Percentiles rank a stretch among this genome's conserved stretches.
Conservation (phyloP, 2,797 vertebrate species). For the Morelia viridis region DNA sequence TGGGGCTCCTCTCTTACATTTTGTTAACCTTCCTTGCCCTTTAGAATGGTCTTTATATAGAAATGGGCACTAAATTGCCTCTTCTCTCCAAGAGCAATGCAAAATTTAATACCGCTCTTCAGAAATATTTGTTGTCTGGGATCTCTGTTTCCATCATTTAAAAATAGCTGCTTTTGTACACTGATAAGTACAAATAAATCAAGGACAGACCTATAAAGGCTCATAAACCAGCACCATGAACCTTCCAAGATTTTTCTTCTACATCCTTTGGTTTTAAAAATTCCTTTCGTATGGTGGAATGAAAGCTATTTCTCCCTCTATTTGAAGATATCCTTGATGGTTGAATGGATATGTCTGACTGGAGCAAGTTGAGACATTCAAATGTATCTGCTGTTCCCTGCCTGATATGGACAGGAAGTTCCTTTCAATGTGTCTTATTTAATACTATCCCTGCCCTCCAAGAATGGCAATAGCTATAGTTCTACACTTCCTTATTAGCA, state of each 20-base stretch:
- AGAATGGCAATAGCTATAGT: background rate
- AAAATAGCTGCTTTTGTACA: background rate
- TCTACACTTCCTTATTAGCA: background rate
- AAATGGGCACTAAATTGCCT: background rate
- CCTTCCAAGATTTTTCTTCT: background rate
- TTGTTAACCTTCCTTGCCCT: background rate
- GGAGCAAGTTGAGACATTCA: background rate
- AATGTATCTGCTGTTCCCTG: background rate
- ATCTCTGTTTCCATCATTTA: background rate
- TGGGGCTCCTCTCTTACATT: background rate
- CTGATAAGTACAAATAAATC: background rate
- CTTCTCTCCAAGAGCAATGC: background rate
- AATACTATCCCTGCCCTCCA: background rate
- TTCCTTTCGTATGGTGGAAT: background rate
- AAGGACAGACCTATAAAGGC: background rate
- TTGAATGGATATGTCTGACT: background rate
- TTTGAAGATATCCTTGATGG: background rate
- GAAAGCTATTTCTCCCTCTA: background rate
- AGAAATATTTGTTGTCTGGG: background rate
- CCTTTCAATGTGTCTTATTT: background rate
- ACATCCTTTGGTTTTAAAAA: background rate
- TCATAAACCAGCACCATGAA: background rate
- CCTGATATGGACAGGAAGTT: background rate
- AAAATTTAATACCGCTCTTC: background rate
- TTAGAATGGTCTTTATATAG: background rate